phyloP scores from a whole-genome alignment of 2,113 vertebrate species.

The Muntiacus reevesi region DNA sequence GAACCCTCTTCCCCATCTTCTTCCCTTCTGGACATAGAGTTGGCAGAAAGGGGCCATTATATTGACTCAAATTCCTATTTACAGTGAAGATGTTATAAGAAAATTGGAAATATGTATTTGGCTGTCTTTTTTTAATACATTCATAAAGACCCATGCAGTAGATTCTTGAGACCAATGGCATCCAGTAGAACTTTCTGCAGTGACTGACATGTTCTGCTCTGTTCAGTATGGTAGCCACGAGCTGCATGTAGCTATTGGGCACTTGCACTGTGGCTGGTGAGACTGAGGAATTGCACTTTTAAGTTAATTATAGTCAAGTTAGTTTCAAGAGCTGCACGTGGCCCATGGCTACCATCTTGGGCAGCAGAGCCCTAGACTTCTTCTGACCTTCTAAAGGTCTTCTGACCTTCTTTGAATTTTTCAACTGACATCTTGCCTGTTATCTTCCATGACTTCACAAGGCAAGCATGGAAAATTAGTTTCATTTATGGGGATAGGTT shows the following conservation, averaged over 20 bases:
- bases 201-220: not conserved
- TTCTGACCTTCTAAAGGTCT: not conserved
- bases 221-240: not conserved
- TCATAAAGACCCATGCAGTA: not conserved
- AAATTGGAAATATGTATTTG: conserved; percentile 5
- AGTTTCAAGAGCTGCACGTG: not conserved
- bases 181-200: not conserved
- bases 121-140: not conserved
- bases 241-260: not conserved
- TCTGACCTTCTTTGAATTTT: not conserved
- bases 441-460: not conserved
- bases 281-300: not conserved
- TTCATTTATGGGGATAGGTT: not conserved
- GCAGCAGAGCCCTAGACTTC: not conserved
- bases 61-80: not conserved
- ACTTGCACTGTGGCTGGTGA: not conserved
- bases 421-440: not conserved
- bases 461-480: not conserved
- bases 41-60: not conserved
- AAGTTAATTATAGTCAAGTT: not conserved
- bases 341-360: not conserved
- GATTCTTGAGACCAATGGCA: not conserved
- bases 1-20: conserved; percentile 5
- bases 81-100: not conserved
- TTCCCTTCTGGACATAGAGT: not conserved